These are phyloP conservation scores for Agonopterix alstromeriana DNA, from an alignment of 2,888 invertebrate species.

Conservation along the genomic window DNA sequence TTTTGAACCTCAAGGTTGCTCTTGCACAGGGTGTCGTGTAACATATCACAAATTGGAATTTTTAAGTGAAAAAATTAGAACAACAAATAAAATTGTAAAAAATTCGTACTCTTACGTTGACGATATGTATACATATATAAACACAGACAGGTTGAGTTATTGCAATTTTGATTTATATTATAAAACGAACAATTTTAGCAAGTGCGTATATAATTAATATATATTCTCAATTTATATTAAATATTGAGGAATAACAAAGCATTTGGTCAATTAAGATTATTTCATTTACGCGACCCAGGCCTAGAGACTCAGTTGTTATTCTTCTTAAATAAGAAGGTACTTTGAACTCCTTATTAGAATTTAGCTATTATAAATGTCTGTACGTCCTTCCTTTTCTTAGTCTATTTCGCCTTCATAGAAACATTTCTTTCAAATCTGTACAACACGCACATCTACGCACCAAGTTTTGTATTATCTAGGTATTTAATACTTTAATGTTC, in stretches of 20 bases:
- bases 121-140: no score
- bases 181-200: no score
- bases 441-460: background rate
- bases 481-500: background rate
- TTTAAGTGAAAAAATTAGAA: slow-evolving; percentile 7
- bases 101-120: no score
- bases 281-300: slow-evolving; percentile 40
- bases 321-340: no score
- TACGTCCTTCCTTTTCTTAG: background rate
- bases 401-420: background rate
- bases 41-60: slow-evolving; percentile 56
- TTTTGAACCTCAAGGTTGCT: slow-evolving; percentile 44
- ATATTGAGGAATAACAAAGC: slow-evolving; percentile 18
- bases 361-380: slow-evolving; percentile 12
- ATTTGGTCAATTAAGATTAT: slow-evolving; percentile 17
- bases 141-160: no score
- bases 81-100: no score
- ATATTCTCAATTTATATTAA: slow-evolving; percentile 25
- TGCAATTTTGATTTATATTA: no score
- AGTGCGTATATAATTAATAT: no score
- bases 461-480: background rate
- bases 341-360: slow-evolving; percentile 8
- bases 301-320: no score
- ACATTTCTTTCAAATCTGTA: background rate
- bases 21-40: slow-evolving; percentile 59